A percentile compares a stretch with the other conserved stretches of the same genome.
Conservation (phyloP, 2,888 invertebrate species). For the Leucoma salicis region DNA sequence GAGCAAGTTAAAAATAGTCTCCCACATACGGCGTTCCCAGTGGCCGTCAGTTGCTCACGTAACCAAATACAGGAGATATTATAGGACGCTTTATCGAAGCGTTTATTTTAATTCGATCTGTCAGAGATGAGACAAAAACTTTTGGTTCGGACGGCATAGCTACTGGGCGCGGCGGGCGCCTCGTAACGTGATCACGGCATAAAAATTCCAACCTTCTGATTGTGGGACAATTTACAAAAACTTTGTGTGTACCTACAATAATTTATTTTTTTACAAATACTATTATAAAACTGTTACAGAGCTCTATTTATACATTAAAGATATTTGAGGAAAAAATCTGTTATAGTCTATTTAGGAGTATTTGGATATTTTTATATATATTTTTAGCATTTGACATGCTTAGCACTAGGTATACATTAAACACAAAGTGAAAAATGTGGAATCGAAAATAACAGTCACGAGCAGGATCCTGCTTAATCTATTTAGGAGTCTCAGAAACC, state of each 20-base stretch:
- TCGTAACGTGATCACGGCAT: conserved; percentile 50
- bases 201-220: conserved; percentile 32
- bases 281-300: too few relatives aligned
- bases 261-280: too few relatives aligned
- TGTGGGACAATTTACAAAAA: conserved; percentile 29
- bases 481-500: too few relatives aligned
- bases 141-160: conserved; percentile 48
- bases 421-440: too few relatives aligned
- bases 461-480: too few relatives aligned
- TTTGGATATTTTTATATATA: too few relatives aligned
- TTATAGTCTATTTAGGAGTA: too few relatives aligned
- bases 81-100: conserved; percentile 76
- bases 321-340: too few relatives aligned
- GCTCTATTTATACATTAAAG: too few relatives aligned
- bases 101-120: conserved; percentile 82
- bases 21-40: conserved; percentile 77
- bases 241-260: background rate
- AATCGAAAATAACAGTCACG: too few relatives aligned
- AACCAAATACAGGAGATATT: conserved; percentile 79
- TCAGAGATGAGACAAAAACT: conserved; percentile 76
- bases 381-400: too few relatives aligned
- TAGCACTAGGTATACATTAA: too few relatives aligned
- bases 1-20: conserved; percentile 40
- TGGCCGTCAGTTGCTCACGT: conserved; percentile 71
- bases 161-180: conserved; percentile 57